Percentiles rank a stretch among this genome's conserved stretches.
Evolutionary conservation across 2,113 vertebrate species (phyloP).

Genomic region (Tetraodon nigroviridis): DNA sequence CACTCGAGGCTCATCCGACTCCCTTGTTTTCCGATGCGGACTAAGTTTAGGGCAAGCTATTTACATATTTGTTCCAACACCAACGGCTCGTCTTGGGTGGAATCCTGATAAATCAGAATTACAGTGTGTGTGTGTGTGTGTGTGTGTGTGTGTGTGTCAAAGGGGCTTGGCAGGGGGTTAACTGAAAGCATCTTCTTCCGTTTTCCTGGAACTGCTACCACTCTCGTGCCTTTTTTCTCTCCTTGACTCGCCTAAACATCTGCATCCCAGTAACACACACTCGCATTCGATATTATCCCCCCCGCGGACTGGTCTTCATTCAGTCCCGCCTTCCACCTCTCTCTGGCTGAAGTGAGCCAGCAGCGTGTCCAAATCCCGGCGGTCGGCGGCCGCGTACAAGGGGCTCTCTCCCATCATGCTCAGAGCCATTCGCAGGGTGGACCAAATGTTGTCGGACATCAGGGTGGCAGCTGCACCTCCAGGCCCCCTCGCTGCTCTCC

Average conservation of each 20-base stretch:
- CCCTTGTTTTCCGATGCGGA: too few species aligned
- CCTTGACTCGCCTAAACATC: constrained; percentile 57
- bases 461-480: constrained; percentile 78
- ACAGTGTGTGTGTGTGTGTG: too few species aligned
- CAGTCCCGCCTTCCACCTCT: constrained; percentile 77
- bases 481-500: constrained; percentile 67
- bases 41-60: too few species aligned
- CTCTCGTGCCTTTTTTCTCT: constrained; percentile 28
- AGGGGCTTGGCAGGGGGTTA: not conserved
- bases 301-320: constrained; percentile 66
- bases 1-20: too few species aligned
- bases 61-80: too few species aligned
- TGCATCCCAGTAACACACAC: constrained; percentile 53
- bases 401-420: constrained; percentile 97
- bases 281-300: constrained; percentile 65
- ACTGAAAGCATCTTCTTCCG: constrained; percentile 43
- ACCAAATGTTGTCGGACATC: constrained; percentile 99
- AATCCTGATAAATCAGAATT: too few species aligned
- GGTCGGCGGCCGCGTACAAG: constrained; percentile 87
- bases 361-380: constrained; percentile 83
- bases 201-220: constrained; percentile 17
- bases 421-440: constrained; percentile 92
- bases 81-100: too few species aligned
- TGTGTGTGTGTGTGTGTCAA: not conserved
- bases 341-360: constrained; percentile 84